A percentile compares a stretch with the other conserved stretches of the same genome.
Conservation (phyloP, 2,888 invertebrate species). For the Acheta domesticus region DNA sequence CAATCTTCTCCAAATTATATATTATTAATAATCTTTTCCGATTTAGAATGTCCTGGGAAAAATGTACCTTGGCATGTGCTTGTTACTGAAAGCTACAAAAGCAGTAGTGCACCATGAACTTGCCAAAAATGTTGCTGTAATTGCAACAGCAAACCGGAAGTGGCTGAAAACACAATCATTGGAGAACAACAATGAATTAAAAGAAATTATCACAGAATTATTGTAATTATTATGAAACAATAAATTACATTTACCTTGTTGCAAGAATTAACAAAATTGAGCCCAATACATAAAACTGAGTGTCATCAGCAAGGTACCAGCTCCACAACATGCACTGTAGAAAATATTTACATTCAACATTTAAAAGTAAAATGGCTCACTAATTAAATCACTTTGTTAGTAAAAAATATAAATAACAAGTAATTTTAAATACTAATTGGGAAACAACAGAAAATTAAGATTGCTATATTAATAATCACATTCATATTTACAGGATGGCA, state of each 20-base stretch:
- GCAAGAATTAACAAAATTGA: constrained; percentile 77
- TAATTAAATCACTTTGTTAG: neutral
- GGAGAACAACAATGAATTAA: neutral
- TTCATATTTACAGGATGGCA: too few species aligned
- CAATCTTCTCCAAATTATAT: neutral
- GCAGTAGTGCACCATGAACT: constrained; percentile 79
- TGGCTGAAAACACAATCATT: constrained; percentile 54
- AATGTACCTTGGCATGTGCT: constrained; percentile 72
- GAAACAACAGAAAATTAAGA: too few species aligned
- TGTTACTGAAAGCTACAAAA: constrained; percentile 72
- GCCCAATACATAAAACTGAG: constrained; percentile 81
- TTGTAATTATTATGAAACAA: too few species aligned
- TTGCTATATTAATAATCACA: too few species aligned
- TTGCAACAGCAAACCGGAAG: constrained; percentile 69
- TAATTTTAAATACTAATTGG: too few species aligned
- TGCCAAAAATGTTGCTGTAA: constrained; percentile 63
- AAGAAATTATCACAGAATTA: too few species aligned
- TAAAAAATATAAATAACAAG: too few species aligned
- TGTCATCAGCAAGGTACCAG: constrained; percentile 85
- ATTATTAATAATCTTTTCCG: neutral
- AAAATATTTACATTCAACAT: constrained; percentile 18
- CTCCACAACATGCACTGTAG: constrained; percentile 87
- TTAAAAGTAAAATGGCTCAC: neutral
- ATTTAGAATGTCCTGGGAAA: constrained; percentile 67
- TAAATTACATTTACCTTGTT: constrained; percentile 51